Conservation (phyloP, 1,140 invertebrate species). For the Macrotrachela quadricornifera region DNA sequence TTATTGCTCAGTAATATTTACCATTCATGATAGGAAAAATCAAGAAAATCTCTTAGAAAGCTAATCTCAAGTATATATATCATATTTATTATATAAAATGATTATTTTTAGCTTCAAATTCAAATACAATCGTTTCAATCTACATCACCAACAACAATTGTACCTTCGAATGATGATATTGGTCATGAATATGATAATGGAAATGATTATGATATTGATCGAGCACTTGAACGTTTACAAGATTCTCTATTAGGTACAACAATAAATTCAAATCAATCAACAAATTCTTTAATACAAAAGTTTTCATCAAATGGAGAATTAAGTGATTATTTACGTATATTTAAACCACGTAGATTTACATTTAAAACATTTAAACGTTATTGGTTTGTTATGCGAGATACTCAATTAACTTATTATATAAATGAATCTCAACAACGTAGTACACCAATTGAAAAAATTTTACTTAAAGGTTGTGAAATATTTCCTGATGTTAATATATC, state of each 20-base stretch:
- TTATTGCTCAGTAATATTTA: too few relatives aligned
- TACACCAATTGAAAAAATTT: constrained; percentile 18
- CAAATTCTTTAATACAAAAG: background rate
- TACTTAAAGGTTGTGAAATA: constrained; percentile 59
- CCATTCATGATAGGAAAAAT: too few relatives aligned
- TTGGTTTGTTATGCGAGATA: constrained; percentile 72
- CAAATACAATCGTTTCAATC: constrained; percentile 47
- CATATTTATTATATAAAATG: too few relatives aligned
- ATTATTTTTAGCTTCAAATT: constrained; percentile 56
- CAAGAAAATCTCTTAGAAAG: too few relatives aligned
- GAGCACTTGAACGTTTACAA: constrained; percentile 61
- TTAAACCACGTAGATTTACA: constrained; percentile 71
- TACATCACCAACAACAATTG: too few relatives aligned
- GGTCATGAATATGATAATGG: constrained; percentile 1
- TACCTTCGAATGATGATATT: too few relatives aligned
- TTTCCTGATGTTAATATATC: constrained; percentile 83
- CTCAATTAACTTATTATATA: constrained; percentile 58
- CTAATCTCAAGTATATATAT: too few relatives aligned
- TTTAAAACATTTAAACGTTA: constrained; percentile 71
- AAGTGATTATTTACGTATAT: constrained; percentile 16
- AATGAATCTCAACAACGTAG: constrained; percentile 46
- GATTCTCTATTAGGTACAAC: background rate
- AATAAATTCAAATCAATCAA: constrained; percentile 39
- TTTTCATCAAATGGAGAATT: background rate
- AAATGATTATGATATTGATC: constrained; percentile 61